phyloP scores from a whole-genome alignment of 2,797 vertebrate genomes.

The Enoplosus armatus region DNA sequence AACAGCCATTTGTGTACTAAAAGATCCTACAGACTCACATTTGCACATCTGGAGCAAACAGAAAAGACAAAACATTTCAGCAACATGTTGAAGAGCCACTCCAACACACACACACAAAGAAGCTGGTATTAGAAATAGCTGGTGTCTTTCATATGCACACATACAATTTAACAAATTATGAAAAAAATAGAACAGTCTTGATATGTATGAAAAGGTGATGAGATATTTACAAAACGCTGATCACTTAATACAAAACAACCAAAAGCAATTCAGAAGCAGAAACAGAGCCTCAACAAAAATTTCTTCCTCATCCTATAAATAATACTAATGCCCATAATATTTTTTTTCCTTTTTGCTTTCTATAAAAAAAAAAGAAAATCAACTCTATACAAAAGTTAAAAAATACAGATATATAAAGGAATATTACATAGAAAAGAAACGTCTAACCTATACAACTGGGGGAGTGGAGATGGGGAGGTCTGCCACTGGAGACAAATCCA shows the following conservation, averaged over 20 bases:
- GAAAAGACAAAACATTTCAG: conserved; percentile 57
- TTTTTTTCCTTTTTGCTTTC: conserved; percentile 63
- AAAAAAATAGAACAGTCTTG: conserved; percentile 64
- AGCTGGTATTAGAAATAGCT: conserved; percentile 71
- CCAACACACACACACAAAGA: conserved; percentile 42
- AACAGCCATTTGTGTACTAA: conserved; percentile 65
- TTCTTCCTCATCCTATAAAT: conserved; percentile 84
- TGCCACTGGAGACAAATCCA: conserved; percentile 91
- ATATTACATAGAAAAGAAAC: conserved; percentile 55
- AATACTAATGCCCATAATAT: conserved; percentile 84
- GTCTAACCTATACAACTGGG: conserved; percentile 65
- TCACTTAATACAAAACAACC: conserved; percentile 72
- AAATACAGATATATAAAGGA: conserved; percentile 72
- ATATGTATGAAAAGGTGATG: conserved; percentile 78
- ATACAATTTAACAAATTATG: conserved; percentile 63
- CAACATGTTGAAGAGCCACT: conserved; percentile 56
- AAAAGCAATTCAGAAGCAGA: conserved; percentile 64
- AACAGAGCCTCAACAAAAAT: conserved; percentile 69
- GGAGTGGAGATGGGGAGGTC: conserved; percentile 77
- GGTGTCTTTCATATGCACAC: conserved; percentile 75
- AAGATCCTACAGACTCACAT: conserved; percentile 58
- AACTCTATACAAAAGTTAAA: conserved; percentile 78
- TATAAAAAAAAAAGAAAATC: conserved; percentile 67
- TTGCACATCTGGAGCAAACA: conserved; percentile 43
- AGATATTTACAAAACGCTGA: conserved; percentile 82